These are phyloP conservation scores for Uria lomvia DNA, from an alignment of 2,113 vertebrate genomes.

Conservation along the genomic window DNA sequence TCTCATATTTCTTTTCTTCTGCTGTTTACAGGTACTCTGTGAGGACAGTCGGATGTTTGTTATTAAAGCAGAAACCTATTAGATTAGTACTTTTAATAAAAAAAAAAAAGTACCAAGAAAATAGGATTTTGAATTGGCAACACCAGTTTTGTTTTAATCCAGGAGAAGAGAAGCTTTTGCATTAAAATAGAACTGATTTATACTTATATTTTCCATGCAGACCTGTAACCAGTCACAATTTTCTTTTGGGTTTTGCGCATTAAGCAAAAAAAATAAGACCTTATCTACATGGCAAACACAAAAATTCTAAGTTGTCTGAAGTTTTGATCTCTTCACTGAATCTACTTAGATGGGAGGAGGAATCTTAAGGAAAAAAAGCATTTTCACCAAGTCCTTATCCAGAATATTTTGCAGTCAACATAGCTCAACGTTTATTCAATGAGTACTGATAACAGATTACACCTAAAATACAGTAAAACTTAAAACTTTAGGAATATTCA, in stretches of 20 bases:
- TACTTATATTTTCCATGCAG: background rate
- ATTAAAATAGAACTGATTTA: background rate
- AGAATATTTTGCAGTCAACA: background rate
- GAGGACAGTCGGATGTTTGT: background rate
- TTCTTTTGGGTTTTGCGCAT: background rate
- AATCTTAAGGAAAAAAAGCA: background rate
- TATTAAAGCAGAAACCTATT: background rate
- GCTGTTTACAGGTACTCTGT: background rate
- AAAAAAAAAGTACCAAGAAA: background rate
- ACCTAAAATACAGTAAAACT: background rate
- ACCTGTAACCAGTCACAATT: background rate
- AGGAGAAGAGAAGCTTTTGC: background rate
- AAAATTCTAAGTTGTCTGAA: background rate
- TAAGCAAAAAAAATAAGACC: background rate
- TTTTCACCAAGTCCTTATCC: background rate
- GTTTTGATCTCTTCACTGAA: background rate
- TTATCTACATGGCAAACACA: background rate
- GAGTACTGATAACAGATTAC: background rate
- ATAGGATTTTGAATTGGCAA: background rate
- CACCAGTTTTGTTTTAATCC: background rate
- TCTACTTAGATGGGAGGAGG: background rate
- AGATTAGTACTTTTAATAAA: background rate
- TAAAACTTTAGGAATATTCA: background rate
- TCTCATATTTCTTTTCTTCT: background rate
- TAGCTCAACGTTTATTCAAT: background rate